Evolutionary conservation across 2,797 vertebrate genomes (phyloP).

Genomic region (Xenopus petersii): DNA sequence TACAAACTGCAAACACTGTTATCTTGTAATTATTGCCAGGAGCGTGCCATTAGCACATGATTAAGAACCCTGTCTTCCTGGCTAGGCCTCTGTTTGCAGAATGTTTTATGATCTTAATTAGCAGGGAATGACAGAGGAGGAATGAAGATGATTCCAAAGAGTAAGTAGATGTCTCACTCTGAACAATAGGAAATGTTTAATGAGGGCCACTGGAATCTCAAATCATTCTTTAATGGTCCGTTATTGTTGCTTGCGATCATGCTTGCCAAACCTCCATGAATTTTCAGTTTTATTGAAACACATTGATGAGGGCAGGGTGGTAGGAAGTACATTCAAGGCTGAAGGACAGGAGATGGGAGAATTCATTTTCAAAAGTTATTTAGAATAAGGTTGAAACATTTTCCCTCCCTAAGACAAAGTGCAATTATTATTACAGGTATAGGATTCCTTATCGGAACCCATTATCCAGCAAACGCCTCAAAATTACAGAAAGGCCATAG

Average conservation of each 20-base stretch:
- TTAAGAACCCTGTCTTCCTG: slow-evolving; percentile 62
- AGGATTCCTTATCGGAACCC: too few species aligned
- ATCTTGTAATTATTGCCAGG: slow-evolving; percentile 67
- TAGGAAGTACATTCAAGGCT: too few species aligned
- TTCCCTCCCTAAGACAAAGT: too few species aligned
- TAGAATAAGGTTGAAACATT: too few species aligned
- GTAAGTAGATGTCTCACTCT: slow-evolving; percentile 39
- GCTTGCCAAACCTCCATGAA: not conserved
- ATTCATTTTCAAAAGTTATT: too few species aligned
- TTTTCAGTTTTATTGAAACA: too few species aligned
- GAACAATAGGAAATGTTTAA: slow-evolving; percentile 44
- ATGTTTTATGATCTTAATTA: slow-evolving; percentile 66
- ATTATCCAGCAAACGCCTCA: too few species aligned
- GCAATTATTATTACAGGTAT: too few species aligned
- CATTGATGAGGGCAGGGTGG: too few species aligned
- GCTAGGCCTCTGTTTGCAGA: slow-evolving; percentile 58
- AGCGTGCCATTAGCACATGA: slow-evolving; percentile 64
- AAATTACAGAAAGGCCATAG: too few species aligned
- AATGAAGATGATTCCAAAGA: slow-evolving; percentile 46
- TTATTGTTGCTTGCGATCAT: slow-evolving; percentile 15
- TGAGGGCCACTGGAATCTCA: slow-evolving; percentile 29
- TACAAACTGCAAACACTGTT: slow-evolving; percentile 65
- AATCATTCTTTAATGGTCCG: slow-evolving; percentile 19
- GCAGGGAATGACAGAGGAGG: slow-evolving; percentile 46
- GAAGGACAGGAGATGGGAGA: too few species aligned